Conservation (phyloP, 2,113 vertebrate genomes). For the Scomber scombrus region DNA sequence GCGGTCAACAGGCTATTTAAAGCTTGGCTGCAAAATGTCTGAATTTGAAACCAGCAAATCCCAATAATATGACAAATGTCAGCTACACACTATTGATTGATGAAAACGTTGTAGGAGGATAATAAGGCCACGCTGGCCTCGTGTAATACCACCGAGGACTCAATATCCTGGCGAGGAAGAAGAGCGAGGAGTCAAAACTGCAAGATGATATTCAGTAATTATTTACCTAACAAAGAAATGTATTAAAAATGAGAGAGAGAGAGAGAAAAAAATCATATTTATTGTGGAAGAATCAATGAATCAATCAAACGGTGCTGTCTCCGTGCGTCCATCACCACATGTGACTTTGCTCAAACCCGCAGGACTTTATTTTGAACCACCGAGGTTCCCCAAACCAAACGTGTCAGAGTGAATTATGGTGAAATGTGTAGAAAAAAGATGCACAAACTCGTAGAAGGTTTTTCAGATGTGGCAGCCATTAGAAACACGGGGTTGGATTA, state of each 20-base stretch:
- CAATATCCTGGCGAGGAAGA: slow-evolving; percentile 14
- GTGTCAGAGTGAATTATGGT: slow-evolving; percentile 51
- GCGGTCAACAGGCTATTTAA: slow-evolving; percentile 80
- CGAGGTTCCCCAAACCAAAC: slow-evolving; percentile 40
- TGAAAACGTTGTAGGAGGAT: slow-evolving; percentile 51
- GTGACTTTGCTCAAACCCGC: slow-evolving; percentile 9
- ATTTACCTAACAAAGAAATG: slow-evolving; percentile 24
- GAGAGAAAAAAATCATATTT: slow-evolving; percentile 4
- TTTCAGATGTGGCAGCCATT: slow-evolving; percentile 15
- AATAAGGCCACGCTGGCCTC: slow-evolving; percentile 48
- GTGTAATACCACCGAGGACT: slow-evolving; percentile 12
- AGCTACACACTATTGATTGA: slow-evolving; percentile 54
- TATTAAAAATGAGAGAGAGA: background rate
- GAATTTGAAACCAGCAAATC: slow-evolving; percentile 68
- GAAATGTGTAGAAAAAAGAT: slow-evolving; percentile 39
- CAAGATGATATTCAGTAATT: slow-evolving; percentile 22
- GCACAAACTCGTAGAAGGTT: slow-evolving; percentile 41
- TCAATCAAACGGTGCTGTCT: background rate
- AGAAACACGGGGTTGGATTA: background rate
- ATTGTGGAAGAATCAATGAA: slow-evolving; percentile 1
- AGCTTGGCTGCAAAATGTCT: slow-evolving; percentile 72
- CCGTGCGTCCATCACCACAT: background rate
- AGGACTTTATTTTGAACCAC: slow-evolving; percentile 40
- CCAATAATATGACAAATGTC: slow-evolving; percentile 71
- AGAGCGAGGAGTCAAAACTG: background rate